Conservation (phyloP, 1,140 invertebrate genomes). For the Heliconius eleuchia region DNA sequence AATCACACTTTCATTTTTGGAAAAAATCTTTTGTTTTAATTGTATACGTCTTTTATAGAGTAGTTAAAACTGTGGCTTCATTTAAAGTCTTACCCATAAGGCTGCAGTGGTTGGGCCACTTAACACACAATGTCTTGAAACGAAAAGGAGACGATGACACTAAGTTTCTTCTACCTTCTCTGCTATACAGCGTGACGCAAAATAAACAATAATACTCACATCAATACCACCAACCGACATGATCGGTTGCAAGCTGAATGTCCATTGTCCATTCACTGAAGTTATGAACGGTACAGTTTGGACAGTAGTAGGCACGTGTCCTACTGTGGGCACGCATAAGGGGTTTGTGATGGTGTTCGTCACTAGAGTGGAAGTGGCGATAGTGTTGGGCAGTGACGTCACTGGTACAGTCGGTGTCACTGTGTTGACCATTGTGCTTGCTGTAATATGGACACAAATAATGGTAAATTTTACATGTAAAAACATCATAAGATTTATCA, state of each 20-base stretch:
- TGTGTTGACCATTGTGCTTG: constrained; percentile 50
- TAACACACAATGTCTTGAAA: too few species aligned
- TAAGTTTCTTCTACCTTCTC: too few species aligned
- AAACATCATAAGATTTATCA: too few species aligned
- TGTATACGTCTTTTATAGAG: too few species aligned
- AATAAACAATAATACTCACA: constrained; percentile 49
- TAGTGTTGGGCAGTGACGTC: constrained; percentile 20
- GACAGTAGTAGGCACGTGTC: constrained; percentile 57
- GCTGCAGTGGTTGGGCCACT: too few species aligned
- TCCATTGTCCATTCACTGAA: constrained; percentile 73
- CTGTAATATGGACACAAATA: constrained; percentile 38
- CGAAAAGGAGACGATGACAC: too few species aligned
- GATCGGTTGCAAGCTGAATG: constrained; percentile 70
- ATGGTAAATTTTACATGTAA: too few species aligned
- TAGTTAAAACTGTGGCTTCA: too few species aligned
- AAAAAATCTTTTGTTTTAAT: too few species aligned
- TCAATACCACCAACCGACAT: constrained; percentile 71
- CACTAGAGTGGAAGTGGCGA: constrained; percentile 31
- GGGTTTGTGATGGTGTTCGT: constrained; percentile 34
- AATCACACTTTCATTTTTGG: too few species aligned
- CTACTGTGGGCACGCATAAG: constrained; percentile 47
- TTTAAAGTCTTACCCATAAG: too few species aligned
- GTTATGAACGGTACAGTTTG: constrained; percentile 70
- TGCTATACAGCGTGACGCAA: too few species aligned
- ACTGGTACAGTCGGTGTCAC: constrained; percentile 41